Percentiles rank a stretch among this genome's conserved stretches.
phyloP scores from a whole-genome alignment of 2,888 invertebrate species.

The Cryptosula pallasiana region DNA sequence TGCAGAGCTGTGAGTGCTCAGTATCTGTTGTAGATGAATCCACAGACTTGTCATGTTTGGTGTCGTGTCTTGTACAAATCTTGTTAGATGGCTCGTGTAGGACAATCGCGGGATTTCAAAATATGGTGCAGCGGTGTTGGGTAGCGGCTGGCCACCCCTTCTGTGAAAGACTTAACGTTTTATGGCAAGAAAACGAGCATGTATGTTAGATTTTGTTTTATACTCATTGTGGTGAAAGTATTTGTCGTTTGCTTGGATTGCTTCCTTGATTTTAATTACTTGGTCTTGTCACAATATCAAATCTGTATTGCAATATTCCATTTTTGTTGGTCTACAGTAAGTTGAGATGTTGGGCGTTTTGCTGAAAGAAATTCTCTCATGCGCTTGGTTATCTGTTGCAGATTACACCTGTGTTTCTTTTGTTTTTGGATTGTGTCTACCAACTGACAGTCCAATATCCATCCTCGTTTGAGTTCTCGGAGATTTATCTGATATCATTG shows the following conservation, averaged over 20 bases:
- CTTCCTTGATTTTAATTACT: too few species aligned
- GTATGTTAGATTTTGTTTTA: too few species aligned
- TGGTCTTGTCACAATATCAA: too few species aligned
- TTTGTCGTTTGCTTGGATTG: too few species aligned
- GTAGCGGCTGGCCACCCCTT: slow-evolving; percentile 86
- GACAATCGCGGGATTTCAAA: slow-evolving; percentile 79
- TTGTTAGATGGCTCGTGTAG: slow-evolving; percentile 77
- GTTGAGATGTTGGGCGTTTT: too few species aligned
- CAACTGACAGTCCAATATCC: slow-evolving; percentile 84
- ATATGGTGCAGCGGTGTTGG: slow-evolving; percentile 91
- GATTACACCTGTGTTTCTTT: slow-evolving; percentile 71
- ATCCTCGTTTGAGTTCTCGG: slow-evolving; percentile 81
- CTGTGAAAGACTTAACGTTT: slow-evolving; percentile 56
- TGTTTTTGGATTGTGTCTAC: slow-evolving; percentile 90
- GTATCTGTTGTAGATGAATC: too few species aligned
- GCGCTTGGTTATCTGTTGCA: neutral
- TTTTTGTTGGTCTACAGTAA: too few species aligned
- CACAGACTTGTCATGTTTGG: slow-evolving; percentile 79
- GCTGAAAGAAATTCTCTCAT: too few species aligned
- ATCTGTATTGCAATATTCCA: too few species aligned
- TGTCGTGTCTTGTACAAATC: slow-evolving; percentile 77
- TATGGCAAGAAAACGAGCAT: too few species aligned
- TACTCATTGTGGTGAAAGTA: too few species aligned
- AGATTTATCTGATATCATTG: slow-evolving; percentile 82
- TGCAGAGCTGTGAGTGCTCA: too few species aligned